Percentiles rank a stretch among this genome's conserved stretches.
phyloP scores from a whole-genome alignment of 2,113 vertebrate species.

The Stigmatopora argus region DNA sequence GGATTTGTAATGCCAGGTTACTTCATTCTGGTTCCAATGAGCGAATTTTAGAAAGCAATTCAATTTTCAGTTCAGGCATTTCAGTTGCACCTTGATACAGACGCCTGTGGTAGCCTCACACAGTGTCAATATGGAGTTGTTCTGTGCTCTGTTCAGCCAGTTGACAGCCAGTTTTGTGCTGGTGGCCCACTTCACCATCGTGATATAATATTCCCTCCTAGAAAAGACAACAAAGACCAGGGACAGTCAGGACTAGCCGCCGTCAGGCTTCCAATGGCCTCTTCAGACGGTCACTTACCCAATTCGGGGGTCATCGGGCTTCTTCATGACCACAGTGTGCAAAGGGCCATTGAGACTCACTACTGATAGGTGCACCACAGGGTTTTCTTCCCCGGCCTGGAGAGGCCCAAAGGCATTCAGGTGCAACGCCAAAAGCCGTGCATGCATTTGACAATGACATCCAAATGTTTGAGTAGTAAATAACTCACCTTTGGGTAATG shows the following conservation, averaged over 20 bases:
- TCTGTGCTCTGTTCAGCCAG: conserved; percentile 95
- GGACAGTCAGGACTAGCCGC: neutral
- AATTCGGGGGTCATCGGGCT: conserved; percentile 87
- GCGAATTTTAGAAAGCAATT: no score
- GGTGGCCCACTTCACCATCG: conserved; percentile 96
- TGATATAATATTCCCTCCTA: conserved; percentile 90
- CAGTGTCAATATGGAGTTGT: conserved; percentile 90
- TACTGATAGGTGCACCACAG: conserved; percentile 84
- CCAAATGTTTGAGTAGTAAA: neutral
- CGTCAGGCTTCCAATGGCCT: neutral
- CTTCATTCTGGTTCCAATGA: no score
- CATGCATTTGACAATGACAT: neutral
- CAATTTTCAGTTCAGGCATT: no score
- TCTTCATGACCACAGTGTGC: conserved; percentile 89
- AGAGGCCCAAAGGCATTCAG: conserved; percentile 14
- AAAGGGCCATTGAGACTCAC: conserved; percentile 89
- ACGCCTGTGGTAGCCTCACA: conserved; percentile 94
- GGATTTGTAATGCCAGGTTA: no score
- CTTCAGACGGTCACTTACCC: conserved; percentile 69
- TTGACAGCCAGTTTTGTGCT: conserved; percentile 96
- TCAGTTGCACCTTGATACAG: conserved; percentile 82
- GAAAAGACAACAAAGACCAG: conserved; percentile 10
- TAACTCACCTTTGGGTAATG: conserved; percentile 89
- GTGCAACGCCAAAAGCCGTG: neutral
- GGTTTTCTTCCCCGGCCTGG: conserved; percentile 90